These are phyloP conservation scores for Gadopsis marmoratus DNA, from an alignment of 2,797 vertebrate species.

Conservation along the genomic window DNA sequence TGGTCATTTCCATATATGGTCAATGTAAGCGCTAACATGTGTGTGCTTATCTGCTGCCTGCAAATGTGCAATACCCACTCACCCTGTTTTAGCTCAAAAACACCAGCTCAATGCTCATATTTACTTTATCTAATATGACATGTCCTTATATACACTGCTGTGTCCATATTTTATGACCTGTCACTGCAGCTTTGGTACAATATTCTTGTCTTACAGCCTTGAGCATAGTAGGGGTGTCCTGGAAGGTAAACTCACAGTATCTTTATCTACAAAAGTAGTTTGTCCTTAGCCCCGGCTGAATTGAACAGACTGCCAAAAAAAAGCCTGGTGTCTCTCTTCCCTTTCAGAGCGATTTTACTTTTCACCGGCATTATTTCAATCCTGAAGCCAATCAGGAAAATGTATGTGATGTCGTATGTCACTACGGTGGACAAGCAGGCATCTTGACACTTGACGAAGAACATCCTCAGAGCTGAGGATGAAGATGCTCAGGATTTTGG, in stretches of 20 bases:
- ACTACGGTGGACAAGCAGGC: background rate
- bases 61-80: background rate
- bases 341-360: background rate
- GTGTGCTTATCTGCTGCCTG: background rate
- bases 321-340: conserved; percentile 11
- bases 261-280: conserved; percentile 27
- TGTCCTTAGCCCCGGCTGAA: background rate
- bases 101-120: background rate
- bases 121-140: background rate
- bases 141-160: background rate
- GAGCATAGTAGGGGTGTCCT: background rate
- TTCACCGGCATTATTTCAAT: conserved; percentile 14
- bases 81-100: background rate
- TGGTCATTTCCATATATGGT: background rate
- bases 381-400: conserved; percentile 10
- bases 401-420: conserved; percentile 4
- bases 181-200: conserved; percentile 3
- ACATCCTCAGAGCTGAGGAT: background rate
- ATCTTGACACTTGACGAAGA: conserved; percentile 13
- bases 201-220: background rate
- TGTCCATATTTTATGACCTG: conserved; percentile 32
- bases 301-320: background rate
- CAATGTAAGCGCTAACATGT: background rate
- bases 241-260: conserved; percentile 25
- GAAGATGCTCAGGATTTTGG: conserved; percentile 6